These are phyloP conservation scores for Saimiri boliviensis DNA, from an alignment of 2,113 vertebrate species.

Conservation along the genomic window DNA sequence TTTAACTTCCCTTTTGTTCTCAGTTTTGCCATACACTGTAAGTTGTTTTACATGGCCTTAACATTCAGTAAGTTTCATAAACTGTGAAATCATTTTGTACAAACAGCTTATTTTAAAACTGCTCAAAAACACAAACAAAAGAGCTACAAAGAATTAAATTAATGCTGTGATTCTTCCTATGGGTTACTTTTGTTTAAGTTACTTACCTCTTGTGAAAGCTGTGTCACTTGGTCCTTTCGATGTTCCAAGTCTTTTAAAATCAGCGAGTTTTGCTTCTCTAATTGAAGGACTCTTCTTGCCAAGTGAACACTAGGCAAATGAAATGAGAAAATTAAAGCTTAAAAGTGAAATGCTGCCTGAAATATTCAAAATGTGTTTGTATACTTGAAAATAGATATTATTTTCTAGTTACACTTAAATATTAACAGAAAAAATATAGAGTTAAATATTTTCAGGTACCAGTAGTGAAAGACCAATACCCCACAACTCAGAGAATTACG, in stretches of 20 bases:
- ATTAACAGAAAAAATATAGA: constrained; percentile 57
- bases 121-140: constrained; percentile 70
- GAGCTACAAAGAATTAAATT: constrained; percentile 67
- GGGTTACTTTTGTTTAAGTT: constrained; percentile 65
- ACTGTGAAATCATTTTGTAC: constrained; percentile 63
- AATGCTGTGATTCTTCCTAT: constrained; percentile 51
- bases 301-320: constrained; percentile 93
- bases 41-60: constrained; percentile 74
- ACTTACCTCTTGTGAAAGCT: constrained; percentile 94
- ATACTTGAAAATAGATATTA: constrained; percentile 31
- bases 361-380: constrained; percentile 66
- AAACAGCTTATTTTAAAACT: constrained; percentile 71
- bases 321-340: constrained; percentile 72
- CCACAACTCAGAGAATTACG: constrained; percentile 18
- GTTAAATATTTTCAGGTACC: constrained; percentile 31
- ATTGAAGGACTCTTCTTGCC: constrained; percentile 95
- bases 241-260: constrained; percentile 93
- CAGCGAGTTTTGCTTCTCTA: constrained; percentile 95
- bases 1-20: constrained; percentile 79
- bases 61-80: constrained; percentile 66
- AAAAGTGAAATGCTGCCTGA: constrained; percentile 66
- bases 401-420: constrained; percentile 64
- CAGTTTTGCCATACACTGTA: constrained; percentile 72
- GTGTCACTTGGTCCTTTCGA: constrained; percentile 87
- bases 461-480: constrained; percentile 34